Percentiles rank a stretch among this genome's conserved stretches.
phyloP scores from a whole-genome alignment of 2,888 invertebrate species.

The Odontocerum albicorne region DNA sequence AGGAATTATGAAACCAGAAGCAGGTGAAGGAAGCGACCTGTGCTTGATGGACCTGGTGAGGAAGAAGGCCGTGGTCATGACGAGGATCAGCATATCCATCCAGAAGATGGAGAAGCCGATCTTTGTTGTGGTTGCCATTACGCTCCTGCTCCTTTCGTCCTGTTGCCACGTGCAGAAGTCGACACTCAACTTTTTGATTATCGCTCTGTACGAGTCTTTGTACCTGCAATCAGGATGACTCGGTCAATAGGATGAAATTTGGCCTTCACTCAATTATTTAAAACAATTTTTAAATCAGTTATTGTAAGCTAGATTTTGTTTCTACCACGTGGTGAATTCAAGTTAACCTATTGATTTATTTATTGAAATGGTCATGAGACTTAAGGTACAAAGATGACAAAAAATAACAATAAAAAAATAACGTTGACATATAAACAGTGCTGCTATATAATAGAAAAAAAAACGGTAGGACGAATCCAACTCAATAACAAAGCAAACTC shows the following conservation, averaged over 20 bases:
- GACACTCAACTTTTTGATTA: slow-evolving; percentile 14
- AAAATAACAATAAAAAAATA: too few species aligned
- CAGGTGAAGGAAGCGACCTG: slow-evolving; percentile 26
- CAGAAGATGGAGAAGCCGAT: slow-evolving; percentile 27
- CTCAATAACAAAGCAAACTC: too few species aligned
- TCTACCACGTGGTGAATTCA: background rate
- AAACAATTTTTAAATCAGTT: too few species aligned
- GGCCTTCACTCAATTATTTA: too few species aligned
- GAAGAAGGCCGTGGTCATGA: slow-evolving; percentile 23
- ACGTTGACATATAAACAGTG: too few species aligned
- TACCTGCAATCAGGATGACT: too few species aligned
- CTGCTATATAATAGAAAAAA: too few species aligned
- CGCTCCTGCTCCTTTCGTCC: slow-evolving; percentile 9
- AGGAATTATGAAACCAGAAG: slow-evolving; percentile 22
- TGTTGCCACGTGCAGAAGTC: slow-evolving; percentile 25
- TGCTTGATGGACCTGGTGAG: slow-evolving; percentile 14
- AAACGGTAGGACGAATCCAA: too few species aligned
- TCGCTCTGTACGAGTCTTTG: slow-evolving; percentile 3
- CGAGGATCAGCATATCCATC: slow-evolving; percentile 17
- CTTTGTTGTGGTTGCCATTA: slow-evolving; percentile 18
- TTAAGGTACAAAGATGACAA: too few species aligned
- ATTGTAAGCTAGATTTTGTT: background rate
- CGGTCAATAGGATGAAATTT: too few species aligned
- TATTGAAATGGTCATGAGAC: too few species aligned
- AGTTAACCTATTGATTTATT: background rate